Percentiles rank a stretch among this genome's conserved stretches.
phyloP scores from a whole-genome alignment of 2,888 invertebrate genomes.

The Trissoscelio sp. region DNA sequence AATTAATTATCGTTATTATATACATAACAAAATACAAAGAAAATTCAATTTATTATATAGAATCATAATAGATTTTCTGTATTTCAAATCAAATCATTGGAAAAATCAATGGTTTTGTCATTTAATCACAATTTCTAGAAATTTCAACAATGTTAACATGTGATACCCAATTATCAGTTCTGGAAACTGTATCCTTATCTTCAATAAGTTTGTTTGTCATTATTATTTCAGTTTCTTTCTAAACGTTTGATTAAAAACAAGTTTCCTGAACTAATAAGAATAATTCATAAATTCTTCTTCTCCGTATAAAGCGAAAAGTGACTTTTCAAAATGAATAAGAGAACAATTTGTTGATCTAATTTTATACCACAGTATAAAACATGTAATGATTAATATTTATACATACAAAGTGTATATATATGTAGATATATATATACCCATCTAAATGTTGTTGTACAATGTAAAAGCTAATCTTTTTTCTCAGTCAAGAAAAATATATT shows the following conservation, averaged over 20 bases:
- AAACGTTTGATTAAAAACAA: not conserved
- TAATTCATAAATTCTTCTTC: too few relatives aligned
- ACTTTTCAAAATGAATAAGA: too few relatives aligned
- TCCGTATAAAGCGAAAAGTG: too few relatives aligned
- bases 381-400: constrained; percentile 51
- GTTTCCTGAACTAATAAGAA: not conserved
- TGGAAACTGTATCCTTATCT: not conserved
- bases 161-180: not conserved
- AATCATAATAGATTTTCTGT: not conserved
- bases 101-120: not conserved
- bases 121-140: not conserved
- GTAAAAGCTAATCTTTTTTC: constrained; percentile 61
- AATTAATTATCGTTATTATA: too few relatives aligned
- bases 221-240: too few relatives aligned
- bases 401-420: constrained; percentile 57
- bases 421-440: too few relatives aligned
- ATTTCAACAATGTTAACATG: constrained; percentile 2
- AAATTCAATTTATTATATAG: too few relatives aligned
- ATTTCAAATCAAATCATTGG: not conserved
- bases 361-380: constrained; percentile 50
- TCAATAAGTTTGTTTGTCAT: too few relatives aligned
- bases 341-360: constrained; percentile 41
- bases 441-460: constrained; percentile 62
- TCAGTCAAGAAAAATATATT: constrained; percentile 65
- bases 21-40: not conserved